Evolutionary conservation across 2,113 vertebrate genomes (phyloP).

Genomic region (Parus major): DNA sequence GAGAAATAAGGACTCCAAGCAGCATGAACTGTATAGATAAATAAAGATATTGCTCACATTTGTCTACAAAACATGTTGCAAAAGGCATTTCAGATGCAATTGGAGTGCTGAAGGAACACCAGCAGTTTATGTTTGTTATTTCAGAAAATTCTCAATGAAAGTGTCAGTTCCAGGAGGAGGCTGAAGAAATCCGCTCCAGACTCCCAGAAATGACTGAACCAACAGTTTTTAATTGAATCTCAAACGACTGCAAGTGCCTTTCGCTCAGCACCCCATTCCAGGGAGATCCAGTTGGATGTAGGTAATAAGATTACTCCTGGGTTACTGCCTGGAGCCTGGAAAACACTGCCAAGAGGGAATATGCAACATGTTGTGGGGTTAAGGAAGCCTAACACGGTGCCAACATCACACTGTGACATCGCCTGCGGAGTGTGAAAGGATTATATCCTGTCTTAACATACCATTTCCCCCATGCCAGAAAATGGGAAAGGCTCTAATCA

Average conservation of each 20-base stretch:
- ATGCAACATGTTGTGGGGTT: constrained; percentile 77
- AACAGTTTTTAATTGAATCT: constrained; percentile 72
- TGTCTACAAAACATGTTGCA: background rate
- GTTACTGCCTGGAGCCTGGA: constrained; percentile 75
- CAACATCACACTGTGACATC: constrained; percentile 79
- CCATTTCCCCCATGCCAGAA: constrained; percentile 75
- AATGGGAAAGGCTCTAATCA: constrained; percentile 73
- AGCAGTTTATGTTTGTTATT: constrained; percentile 52
- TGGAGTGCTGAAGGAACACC: background rate
- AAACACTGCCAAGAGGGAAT: constrained; percentile 72
- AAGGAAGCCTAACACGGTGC: constrained; percentile 79
- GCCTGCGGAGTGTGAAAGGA: constrained; percentile 80
- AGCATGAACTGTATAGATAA: background rate
- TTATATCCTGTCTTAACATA: constrained; percentile 83
- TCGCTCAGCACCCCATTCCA: constrained; percentile 58
- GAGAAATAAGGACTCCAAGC: background rate
- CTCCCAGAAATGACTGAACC: constrained; percentile 46
- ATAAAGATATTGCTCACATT: background rate
- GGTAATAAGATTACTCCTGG: constrained; percentile 81
- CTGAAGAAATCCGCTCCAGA: constrained; percentile 60
- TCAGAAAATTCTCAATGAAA: constrained; percentile 62
- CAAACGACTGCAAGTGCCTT: constrained; percentile 52
- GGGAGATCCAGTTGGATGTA: constrained; percentile 70
- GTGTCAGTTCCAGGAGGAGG: constrained; percentile 14
- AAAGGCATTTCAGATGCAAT: background rate